Evolutionary conservation across 1,140 invertebrate genomes (phyloP).

Genomic region (Pseudomyrmex pallidus): DNA sequence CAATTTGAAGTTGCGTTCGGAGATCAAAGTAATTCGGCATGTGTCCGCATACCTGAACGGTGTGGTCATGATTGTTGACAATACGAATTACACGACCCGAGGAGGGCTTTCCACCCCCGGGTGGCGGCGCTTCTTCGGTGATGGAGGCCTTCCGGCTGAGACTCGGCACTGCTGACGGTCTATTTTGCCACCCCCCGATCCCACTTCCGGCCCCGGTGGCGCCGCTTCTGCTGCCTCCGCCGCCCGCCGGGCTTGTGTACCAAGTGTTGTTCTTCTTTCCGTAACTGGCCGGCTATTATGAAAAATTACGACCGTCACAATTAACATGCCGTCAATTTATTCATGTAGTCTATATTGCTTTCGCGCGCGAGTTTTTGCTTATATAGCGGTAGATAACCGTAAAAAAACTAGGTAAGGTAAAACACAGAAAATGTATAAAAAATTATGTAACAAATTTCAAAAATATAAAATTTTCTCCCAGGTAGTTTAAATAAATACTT

Average conservation of each 20-base stretch:
- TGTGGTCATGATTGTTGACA: constrained; percentile 96
- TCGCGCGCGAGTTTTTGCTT: too few species aligned
- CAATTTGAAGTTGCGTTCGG: too few species aligned
- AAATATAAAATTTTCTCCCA: too few species aligned
- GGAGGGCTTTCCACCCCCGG: constrained; percentile 90
- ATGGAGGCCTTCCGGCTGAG: constrained; percentile 86
- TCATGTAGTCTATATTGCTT: background rate
- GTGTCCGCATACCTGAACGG: constrained; percentile 89
- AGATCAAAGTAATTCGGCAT: too few species aligned
- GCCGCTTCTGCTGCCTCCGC: constrained; percentile 84
- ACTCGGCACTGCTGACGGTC: constrained; percentile 91
- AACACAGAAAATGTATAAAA: too few species aligned
- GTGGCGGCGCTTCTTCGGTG: constrained; percentile 88
- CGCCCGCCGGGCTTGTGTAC: constrained; percentile 88
- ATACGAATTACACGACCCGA: constrained; percentile 95
- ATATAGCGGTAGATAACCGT: too few species aligned
- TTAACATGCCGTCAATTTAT: background rate
- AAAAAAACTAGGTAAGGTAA: too few species aligned
- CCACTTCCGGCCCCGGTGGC: constrained; percentile 84
- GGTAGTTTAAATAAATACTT: constrained; percentile 6
- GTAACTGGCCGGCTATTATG: constrained; percentile 91
- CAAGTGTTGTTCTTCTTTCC: constrained; percentile 94
- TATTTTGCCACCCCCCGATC: constrained; percentile 87
- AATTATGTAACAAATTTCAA: too few species aligned
- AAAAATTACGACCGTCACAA: constrained; percentile 24